phyloP scores from a whole-genome alignment of 2,888 invertebrate genomes.

The Thera britannica region DNA sequence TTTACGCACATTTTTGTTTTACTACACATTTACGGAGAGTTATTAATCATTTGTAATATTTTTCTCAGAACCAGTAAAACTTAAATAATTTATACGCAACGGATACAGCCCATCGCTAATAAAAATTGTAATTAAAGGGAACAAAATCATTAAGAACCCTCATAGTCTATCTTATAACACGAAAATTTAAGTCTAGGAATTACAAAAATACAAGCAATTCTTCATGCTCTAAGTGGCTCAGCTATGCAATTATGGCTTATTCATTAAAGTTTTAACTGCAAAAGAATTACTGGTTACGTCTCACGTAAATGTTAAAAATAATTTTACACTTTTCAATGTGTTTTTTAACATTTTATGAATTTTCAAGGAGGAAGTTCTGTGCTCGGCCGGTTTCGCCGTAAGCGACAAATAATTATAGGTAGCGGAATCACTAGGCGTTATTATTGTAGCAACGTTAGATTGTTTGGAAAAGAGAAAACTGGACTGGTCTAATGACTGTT shows the following conservation, averaged over 20 bases:
- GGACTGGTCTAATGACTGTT: constrained; percentile 1
- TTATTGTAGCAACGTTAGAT: constrained; percentile 12
- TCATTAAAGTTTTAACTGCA: constrained; percentile 56
- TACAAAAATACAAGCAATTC: constrained; percentile 44
- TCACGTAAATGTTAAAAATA: constrained; percentile 55
- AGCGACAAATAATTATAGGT: constrained; percentile 39
- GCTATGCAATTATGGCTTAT: constrained; percentile 63
- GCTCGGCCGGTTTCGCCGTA: constrained; percentile 26
- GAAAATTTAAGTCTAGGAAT: constrained; percentile 42
- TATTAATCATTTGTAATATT: background rate
- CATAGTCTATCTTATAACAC: constrained; percentile 30
- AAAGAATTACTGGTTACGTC: constrained; percentile 52
- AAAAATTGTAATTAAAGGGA: constrained; percentile 33
- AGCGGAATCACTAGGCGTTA: constrained; percentile 20
- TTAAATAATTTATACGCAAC: background rate
- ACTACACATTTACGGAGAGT: background rate
- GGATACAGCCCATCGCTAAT: constrained; percentile 4
- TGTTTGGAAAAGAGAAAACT: constrained; percentile 10
- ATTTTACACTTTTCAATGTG: constrained; percentile 46
- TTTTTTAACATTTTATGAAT: constrained; percentile 29
- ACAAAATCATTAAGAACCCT: constrained; percentile 28
- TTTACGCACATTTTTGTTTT: background rate
- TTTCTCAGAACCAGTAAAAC: background rate
- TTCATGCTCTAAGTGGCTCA: constrained; percentile 64
- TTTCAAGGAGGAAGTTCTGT: constrained; percentile 20